Evolutionary conservation across 2,797 vertebrate genomes (phyloP), one percentile per base, ranked within the genome.

Genomic region (Phaenicophaeus curvirostris): DNA sequence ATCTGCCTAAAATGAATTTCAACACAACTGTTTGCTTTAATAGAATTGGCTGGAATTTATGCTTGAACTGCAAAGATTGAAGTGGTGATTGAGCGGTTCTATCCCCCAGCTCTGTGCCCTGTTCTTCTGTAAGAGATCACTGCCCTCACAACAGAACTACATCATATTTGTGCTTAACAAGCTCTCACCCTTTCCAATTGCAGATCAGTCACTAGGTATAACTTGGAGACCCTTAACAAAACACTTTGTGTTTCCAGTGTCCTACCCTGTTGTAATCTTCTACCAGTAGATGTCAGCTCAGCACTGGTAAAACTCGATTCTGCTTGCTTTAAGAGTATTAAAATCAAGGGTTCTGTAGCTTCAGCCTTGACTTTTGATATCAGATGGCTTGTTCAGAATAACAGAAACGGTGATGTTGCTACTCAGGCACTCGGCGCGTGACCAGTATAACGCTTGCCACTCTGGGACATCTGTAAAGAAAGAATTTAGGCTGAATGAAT

Each of bases 281-380:
- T 94, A 41, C 96, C 94, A 95, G 85, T 87, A 96, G 94, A 89
- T 97, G 96, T 95, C 96, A 96, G 57, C 89, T 87, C 68, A 53
- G 35, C 88, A 96, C 96, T 53, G 51, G 15, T 86, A 55, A 80
- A 95, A 96, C 15, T 59, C 77, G 79, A 79, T 87, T 91, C 76
- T 74, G 42, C 57, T 84, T 74, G 35, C 92, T 96, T 88, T 68
- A 62, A 77, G 13, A 13, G 74, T 46, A 79, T 75, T 55, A 11
- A 72, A 79, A 76, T 72, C 25, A 58, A 72, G 44, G 39, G 55
- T 80, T 93, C 35, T 44, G n/a, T 58, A 71, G 50, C 33, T 90
- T 76, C 51, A 53, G 30, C 44, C n/a, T 58, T 88, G n/a, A 30
- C 42, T 86, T 85, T 37, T 75, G 35, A 10, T 58, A 63, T 42